Percentiles rank a stretch among this genome's conserved stretches.
Evolutionary conservation across 2,888 invertebrate genomes (phyloP).

Genomic region (Dolichopus griseipennis): DNA sequence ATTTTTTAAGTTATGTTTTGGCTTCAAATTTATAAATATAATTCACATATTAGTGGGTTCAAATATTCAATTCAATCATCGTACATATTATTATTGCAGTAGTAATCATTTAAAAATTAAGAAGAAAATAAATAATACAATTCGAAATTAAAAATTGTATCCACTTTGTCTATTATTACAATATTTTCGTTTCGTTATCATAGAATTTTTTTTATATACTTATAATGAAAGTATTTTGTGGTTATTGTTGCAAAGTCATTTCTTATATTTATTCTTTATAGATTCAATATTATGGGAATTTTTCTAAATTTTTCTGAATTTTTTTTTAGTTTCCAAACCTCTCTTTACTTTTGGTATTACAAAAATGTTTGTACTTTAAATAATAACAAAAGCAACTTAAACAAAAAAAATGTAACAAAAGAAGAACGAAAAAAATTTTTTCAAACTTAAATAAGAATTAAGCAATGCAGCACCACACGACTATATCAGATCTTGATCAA

Average conservation of each 20-base stretch:
- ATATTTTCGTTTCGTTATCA: neutral
- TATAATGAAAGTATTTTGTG: neutral
- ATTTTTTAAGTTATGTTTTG: no score
- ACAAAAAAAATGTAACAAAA: no score
- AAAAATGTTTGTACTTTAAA: no score
- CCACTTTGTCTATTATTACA: neutral
- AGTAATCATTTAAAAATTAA: neutral
- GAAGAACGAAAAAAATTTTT: no score
- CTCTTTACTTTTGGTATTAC: no score
- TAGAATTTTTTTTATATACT: no score
- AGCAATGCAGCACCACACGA: conserved; percentile 6
- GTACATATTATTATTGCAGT: neutral
- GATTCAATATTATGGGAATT: neutral
- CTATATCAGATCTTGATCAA: conserved; percentile 3
- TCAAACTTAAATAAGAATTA: no score
- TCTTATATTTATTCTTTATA: neutral
- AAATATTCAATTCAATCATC: no score
- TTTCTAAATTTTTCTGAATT: neutral
- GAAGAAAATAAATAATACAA: neutral
- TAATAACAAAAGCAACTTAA: no score
- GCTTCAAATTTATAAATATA: no score
- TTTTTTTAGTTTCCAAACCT: neutral
- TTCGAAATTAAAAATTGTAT: neutral
- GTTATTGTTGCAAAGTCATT: neutral
- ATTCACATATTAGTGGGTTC: no score